Conservation (phyloP, 2,888 invertebrate species). For the Galerucella nymphaeae region DNA sequence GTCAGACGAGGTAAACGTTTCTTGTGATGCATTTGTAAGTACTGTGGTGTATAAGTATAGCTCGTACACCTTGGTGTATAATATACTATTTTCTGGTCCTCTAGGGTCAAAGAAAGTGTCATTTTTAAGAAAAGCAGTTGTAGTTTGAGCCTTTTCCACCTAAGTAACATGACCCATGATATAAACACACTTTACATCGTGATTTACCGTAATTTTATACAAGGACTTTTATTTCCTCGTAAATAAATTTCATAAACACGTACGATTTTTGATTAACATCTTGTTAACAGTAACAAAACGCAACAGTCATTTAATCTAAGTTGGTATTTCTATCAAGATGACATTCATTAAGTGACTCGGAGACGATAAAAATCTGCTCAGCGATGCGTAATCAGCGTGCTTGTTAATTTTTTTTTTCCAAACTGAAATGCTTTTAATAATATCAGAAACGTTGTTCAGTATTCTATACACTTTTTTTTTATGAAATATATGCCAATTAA, state of each 20-base stretch:
- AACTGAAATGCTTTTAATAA: constrained; percentile 22
- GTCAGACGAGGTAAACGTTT: no score
- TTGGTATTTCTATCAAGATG: constrained; percentile 32
- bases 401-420: constrained; percentile 29
- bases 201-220: not conserved
- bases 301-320: constrained; percentile 23
- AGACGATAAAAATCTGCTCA: constrained; percentile 36
- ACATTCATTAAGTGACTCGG: constrained; percentile 33
- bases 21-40: no score
- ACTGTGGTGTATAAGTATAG: no score
- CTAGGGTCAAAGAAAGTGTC: no score
- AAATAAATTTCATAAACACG: constrained; percentile 8
- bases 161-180: no score
- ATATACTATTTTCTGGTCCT: no score
- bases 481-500: not conserved
- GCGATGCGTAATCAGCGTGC: constrained; percentile 30
- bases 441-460: constrained; percentile 13
- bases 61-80: no score
- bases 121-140: no score
- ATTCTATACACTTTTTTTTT: not conserved
- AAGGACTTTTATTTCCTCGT: not conserved
- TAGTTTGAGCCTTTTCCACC: no score
- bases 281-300: constrained; percentile 26
- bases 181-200: not conserved
- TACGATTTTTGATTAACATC: constrained; percentile 20